Base-by-base conservation (phyloP, 2,888 invertebrate species). In the Ischnura elegans region DNA sequence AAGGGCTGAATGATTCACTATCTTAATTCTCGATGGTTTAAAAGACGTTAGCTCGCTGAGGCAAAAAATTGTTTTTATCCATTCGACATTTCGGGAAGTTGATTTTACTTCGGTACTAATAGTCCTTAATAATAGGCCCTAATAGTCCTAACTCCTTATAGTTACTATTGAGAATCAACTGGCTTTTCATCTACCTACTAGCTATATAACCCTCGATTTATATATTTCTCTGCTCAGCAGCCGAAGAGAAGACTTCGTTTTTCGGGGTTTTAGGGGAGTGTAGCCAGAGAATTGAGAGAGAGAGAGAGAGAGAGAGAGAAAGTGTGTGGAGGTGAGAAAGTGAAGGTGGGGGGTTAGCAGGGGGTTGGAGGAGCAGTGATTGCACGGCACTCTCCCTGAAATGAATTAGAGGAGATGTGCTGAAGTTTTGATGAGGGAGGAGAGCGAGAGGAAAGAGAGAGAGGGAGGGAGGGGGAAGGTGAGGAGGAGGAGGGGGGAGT, bases 391-490 rank as follows among this genome's bases (percentile, higher is more conserved):
- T 86, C 86, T 46, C 21, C 45, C 86, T 46, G 86, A 86, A 86
- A 86, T 86, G 86, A 86, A 86, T 86, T 86, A 86, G 86, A 46
- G 43, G 86, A 86, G 86, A 86, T 86, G 86, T 86, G 86, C 36
- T 86, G 86, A 86, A 86, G 86, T 86, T 86, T 86, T 86, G 86
- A 86, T 86, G 86, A 86, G 86, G 86, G 86, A 8, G 85, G 25
- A 46, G 16, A 8, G 46, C 45, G 45, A 19, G 45, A 86, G 19
- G 19, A 42, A 43, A 86, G n/a, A 5, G 25, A 19, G 42, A n/a
- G 85, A 0, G 85, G 85, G 8, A 16, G 46, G 43, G 36, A 16
- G 43, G 36, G 85, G 45, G 19, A n/a, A 19, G 21, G 86, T 13
- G 10, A 8, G 25, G 25, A 25, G 2, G 43, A 6, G 13, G 46